phyloP scores from a whole-genome alignment of 1,140 invertebrate genomes.

The Drosophila parabipectinata region DNA sequence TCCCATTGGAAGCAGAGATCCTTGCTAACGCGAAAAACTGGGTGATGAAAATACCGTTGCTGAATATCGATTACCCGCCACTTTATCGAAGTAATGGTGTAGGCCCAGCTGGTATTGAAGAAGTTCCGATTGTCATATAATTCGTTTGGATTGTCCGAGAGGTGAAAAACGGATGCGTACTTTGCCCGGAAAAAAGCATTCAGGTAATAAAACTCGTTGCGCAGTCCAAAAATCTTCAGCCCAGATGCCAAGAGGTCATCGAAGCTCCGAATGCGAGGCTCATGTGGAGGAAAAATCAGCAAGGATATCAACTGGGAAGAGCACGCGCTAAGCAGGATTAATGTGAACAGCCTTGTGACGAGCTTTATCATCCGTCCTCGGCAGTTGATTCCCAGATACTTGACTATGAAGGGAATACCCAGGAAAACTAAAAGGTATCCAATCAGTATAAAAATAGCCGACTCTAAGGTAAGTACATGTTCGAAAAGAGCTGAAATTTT shows the following conservation, averaged over 20 bases:
- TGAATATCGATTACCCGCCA: constrained; percentile 44
- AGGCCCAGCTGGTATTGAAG: constrained; percentile 66
- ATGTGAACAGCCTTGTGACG: constrained; percentile 2
- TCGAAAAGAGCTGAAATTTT: not conserved
- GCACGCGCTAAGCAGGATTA: constrained; percentile 22
- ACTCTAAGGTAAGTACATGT: constrained; percentile 17
- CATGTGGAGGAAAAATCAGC: constrained; percentile 24
- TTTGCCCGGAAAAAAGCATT: constrained; percentile 45
- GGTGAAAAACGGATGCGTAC: constrained; percentile 51
- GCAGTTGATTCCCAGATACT: not conserved
- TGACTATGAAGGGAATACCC: not conserved
- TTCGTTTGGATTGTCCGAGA: constrained; percentile 31
- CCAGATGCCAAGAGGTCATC: constrained; percentile 42
- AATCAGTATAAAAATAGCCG: constrained; percentile 9
- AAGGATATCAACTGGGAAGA: constrained; percentile 45
- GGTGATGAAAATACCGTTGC: constrained; percentile 48
- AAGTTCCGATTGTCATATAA: constrained; percentile 34
- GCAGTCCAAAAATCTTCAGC: constrained; percentile 48
- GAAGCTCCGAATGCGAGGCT: constrained; percentile 39
- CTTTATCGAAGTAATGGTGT: constrained; percentile 46
- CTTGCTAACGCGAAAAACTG: constrained; percentile 46
- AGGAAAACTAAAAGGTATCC: not conserved
- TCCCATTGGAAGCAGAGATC: constrained; percentile 25
- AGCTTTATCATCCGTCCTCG: not conserved
- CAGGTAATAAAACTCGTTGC: constrained; percentile 41